Conservation (phyloP, 2,888 invertebrate genomes). For the Dysmachus trigonus region DNA sequence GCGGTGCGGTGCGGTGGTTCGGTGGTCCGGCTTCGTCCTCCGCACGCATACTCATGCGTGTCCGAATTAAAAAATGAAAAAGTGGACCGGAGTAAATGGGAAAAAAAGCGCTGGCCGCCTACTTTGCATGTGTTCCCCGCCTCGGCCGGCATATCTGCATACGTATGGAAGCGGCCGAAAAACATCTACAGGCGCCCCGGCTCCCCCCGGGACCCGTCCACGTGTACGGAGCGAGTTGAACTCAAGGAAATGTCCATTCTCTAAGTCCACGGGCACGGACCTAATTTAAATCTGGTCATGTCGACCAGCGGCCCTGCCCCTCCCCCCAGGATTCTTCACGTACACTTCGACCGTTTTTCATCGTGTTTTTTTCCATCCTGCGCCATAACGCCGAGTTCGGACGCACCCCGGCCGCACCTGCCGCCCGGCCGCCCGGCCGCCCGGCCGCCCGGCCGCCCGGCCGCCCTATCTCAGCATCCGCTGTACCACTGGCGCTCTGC, state of each 20-base stretch:
- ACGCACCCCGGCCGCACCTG: neutral
- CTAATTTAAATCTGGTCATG: conserved; percentile 47
- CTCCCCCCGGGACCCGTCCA: neutral
- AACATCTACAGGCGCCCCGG: neutral
- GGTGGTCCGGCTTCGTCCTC: conserved; percentile 3
- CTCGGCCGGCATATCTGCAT: conserved; percentile 18
- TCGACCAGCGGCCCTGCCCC: neutral
- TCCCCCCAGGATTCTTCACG: conserved; percentile 13
- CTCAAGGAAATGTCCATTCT: conserved; percentile 48
- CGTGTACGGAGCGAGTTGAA: conserved; percentile 16
- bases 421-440: neutral
- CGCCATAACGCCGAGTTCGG: conserved; percentile 10
- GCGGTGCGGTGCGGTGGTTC: neutral
- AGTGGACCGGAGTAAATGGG: neutral
- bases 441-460: neutral
- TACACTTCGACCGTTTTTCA: conserved; percentile 9
- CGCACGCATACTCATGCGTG: conserved; percentile 32
- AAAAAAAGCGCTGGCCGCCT: conserved; percentile 2
- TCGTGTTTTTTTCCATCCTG: neutral
- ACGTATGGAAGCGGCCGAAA: neutral
- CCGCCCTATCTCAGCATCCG: neutral
- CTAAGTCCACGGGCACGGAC: conserved; percentile 42
- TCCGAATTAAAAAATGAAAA: conserved; percentile 32
- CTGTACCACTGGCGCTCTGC: neutral
- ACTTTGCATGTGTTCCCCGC: conserved; percentile 42